A percentile compares a stretch with the other conserved stretches of the same genome.
These are phyloP conservation scores for Porites lobata DNA, from an alignment of 92 coral and sea anemone genomes.

Conservation along the genomic window DNA sequence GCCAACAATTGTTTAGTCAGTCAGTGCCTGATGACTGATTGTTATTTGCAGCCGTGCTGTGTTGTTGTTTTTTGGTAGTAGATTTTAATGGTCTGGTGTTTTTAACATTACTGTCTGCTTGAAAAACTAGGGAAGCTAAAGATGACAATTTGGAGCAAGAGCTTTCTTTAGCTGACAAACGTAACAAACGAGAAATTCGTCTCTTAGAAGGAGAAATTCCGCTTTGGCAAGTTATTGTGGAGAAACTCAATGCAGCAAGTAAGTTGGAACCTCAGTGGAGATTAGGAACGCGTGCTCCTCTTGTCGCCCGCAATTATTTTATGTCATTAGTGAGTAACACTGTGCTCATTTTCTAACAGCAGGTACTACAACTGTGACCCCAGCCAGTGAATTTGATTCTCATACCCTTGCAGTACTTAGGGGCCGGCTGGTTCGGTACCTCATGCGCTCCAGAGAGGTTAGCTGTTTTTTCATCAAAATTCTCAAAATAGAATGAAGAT, in stretches of 20 bases:
- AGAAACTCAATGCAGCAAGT: conserved; percentile 84
- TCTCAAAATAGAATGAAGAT: no score
- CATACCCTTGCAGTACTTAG: conserved; percentile 97
- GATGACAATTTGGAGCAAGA: conserved; percentile 95
- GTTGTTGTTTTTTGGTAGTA: no score
- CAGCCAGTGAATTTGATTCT: conserved; percentile 95
- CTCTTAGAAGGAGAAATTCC: conserved; percentile 97
- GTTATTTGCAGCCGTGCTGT: no score
- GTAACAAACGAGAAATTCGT: conserved; percentile 93
- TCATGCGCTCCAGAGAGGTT: conserved; percentile 99
- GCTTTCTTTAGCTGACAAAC: conserved; percentile 90
- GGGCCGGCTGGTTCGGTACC: conserved; percentile 94
- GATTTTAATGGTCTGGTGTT: no score
- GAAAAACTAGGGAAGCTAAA: conserved; percentile 72
- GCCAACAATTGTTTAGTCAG: no score
- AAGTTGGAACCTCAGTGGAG: conserved; percentile 11
- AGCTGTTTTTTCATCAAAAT: not conserved
- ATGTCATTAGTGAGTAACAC: not conserved
- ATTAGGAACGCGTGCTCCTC: no score
- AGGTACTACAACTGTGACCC: conserved; percentile 61
- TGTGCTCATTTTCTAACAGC: conserved; percentile 8
- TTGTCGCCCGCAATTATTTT: no score
- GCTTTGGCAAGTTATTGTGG: conserved; percentile 97
- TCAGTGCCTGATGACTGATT: no score
- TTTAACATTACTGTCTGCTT: no score